Evolutionary conservation across 2,888 invertebrate genomes (phyloP).

Genomic region (Liodrosophila aerea): DNA sequence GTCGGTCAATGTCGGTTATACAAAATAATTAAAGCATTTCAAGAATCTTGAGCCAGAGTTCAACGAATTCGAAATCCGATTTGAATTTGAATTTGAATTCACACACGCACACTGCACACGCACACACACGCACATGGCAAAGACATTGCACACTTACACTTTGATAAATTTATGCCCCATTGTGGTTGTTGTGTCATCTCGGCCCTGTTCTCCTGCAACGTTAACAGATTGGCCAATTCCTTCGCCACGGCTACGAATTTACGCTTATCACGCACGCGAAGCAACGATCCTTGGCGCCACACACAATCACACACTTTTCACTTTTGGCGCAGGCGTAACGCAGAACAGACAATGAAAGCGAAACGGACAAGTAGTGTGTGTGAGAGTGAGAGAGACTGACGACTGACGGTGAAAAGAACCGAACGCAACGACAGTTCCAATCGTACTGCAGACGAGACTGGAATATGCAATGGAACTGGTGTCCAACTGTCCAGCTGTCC

Average conservation of each 20-base stretch:
- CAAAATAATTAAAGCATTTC: slow-evolving; percentile 52
- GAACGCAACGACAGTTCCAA: slow-evolving; percentile 46
- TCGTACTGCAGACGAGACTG: slow-evolving; percentile 40
- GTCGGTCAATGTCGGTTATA: slow-evolving; percentile 74
- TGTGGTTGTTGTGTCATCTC: slow-evolving; percentile 80
- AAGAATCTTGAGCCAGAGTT: slow-evolving; percentile 50
- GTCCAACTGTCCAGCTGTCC: slow-evolving; percentile 9
- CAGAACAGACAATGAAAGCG: slow-evolving; percentile 17
- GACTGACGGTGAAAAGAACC: slow-evolving; percentile 31
- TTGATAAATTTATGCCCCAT: slow-evolving; percentile 79
- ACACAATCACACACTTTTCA: slow-evolving; percentile 13
- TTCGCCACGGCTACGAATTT: slow-evolving; percentile 61
- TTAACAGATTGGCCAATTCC: slow-evolving; percentile 62
- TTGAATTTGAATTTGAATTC: slow-evolving; percentile 41
- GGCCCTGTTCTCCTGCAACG: slow-evolving; percentile 48
- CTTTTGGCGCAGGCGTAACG: slow-evolving; percentile 50
- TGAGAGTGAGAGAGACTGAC: slow-evolving; percentile 1
- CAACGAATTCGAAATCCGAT: slow-evolving; percentile 51
- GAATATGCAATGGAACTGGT: slow-evolving; percentile 36
- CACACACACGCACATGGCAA: slow-evolving; percentile 4
- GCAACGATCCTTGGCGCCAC: slow-evolving; percentile 10
- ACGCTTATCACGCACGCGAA: slow-evolving; percentile 3
- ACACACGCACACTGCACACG: slow-evolving; percentile 10
- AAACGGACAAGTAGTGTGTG: slow-evolving; percentile 3
- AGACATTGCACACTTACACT: slow-evolving; percentile 76